Percentiles rank a stretch among this genome's conserved stretches.
Evolutionary conservation across 2,888 invertebrate species (phyloP).

Genomic region (Deilephila porcellus): DNA sequence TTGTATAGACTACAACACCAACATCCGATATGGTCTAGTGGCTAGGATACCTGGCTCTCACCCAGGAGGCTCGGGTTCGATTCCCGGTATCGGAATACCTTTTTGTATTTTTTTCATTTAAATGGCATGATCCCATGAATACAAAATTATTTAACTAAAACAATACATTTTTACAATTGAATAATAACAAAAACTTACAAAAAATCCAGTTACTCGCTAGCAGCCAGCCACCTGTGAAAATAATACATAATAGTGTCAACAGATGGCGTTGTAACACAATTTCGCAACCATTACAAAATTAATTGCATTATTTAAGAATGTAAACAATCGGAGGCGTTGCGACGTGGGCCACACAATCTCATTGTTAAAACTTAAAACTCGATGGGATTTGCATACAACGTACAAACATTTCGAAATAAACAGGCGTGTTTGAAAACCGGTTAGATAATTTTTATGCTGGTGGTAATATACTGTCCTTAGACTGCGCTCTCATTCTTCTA

Average conservation of each 20-base stretch:
- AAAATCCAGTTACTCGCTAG: not conserved
- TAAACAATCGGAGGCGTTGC: slow-evolving; percentile 56
- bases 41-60: slow-evolving; percentile 90
- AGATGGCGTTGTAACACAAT: slow-evolving; percentile 27
- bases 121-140: too few species aligned
- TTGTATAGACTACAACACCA: slow-evolving; percentile 24
- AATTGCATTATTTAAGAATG: slow-evolving; percentile 60
- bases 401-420: slow-evolving; percentile 37
- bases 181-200: not conserved
- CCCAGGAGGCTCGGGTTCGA: slow-evolving; percentile 87
- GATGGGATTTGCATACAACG: slow-evolving; percentile 61
- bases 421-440: slow-evolving; percentile 37
- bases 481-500: too few species aligned
- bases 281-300: slow-evolving; percentile 31
- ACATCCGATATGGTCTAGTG: slow-evolving; percentile 80
- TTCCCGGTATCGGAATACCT: slow-evolving; percentile 83
- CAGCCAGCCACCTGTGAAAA: not conserved
- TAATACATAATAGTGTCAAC: slow-evolving; percentile 7
- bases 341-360: slow-evolving; percentile 62
- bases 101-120: slow-evolving; percentile 27
- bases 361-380: slow-evolving; percentile 60
- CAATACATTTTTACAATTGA: not conserved
- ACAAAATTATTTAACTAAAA: too few species aligned
- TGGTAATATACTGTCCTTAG: too few species aligned
- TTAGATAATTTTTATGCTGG: not conserved